Evolutionary conservation across 2,888 invertebrate species (phyloP).

Genomic region (Zhuqinia jingwanae): DNA sequence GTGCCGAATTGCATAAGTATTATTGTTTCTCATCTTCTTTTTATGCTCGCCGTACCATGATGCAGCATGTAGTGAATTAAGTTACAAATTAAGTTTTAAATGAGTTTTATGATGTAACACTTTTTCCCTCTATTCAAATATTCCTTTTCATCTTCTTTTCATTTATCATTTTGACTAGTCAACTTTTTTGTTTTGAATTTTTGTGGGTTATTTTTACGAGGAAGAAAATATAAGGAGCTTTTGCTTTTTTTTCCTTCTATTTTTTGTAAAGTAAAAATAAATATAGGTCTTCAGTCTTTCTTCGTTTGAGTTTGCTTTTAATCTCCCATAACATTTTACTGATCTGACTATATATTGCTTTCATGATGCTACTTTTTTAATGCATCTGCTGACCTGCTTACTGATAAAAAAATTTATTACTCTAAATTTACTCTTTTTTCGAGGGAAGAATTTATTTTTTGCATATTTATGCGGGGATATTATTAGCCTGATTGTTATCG

Average conservation of each 20-base stretch:
- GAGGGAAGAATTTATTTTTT: too few species aligned
- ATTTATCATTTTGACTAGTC: not conserved
- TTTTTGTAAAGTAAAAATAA: too few species aligned
- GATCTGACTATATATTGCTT: not conserved
- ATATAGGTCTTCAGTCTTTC: not conserved
- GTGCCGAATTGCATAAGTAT: too few species aligned
- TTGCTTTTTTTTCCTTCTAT: not conserved
- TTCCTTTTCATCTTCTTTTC: not conserved
- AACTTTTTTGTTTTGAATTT: not conserved
- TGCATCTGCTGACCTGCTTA: too few species aligned
- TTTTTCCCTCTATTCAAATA: not conserved
- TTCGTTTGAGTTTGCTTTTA: not conserved
- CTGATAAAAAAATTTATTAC: too few species aligned
- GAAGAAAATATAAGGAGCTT: not conserved
- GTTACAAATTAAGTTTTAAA: not conserved
- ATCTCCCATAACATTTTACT: not conserved
- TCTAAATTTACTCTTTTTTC: too few species aligned
- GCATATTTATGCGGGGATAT: too few species aligned
- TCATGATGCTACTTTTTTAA: not conserved
- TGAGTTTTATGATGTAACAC: constrained; percentile 40
- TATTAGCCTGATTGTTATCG: too few species aligned
- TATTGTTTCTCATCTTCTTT: constrained; percentile 18
- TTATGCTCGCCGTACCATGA: too few species aligned
- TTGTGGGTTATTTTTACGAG: constrained; percentile 9
- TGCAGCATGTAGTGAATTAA: constrained; percentile 24